Base-by-base conservation (phyloP, 2,797 vertebrate species). In the Crocidura indochinensis region DNA sequence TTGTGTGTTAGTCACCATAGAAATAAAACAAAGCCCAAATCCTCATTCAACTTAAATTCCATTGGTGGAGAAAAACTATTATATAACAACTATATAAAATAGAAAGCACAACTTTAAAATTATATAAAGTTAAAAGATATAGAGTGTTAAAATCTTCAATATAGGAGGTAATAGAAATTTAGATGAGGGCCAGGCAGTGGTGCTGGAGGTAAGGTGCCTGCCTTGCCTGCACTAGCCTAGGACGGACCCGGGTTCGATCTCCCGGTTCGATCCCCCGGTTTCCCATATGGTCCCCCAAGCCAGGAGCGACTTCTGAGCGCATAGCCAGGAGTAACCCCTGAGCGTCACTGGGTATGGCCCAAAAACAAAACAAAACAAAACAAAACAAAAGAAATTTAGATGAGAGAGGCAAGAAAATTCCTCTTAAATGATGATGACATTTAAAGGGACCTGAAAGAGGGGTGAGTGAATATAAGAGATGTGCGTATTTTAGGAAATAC, bases 311-410 rank as follows among this genome's bases (percentile, higher is more conserved):
- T n/a, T n/a, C n/a, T n/a, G n/a, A n/a, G n/a, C n/a, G n/a, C n/a
- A n/a, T n/a, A n/a, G n/a, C n/a, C n/a, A n/a, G n/a, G n/a, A n/a
- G n/a, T n/a, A n/a, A n/a, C n/a, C n/a, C n/a, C n/a, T n/a, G n/a
- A n/a, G n/a, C n/a, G n/a, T n/a, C n/a, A n/a, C n/a, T n/a, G n/a
- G n/a, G n/a, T n/a, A n/a, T n/a, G n/a, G n/a, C n/a, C n/a, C n/a
- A n/a, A n/a, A n/a, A n/a, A n/a, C n/a, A n/a, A n/a, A n/a, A n/a
- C n/a, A n/a, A n/a, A n/a, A n/a, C n/a, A n/a, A n/a, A n/a, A n/a
- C n/a, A n/a, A n/a, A n/a, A n/a, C n/a, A n/a, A n/a, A n/a, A 6
- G 20, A 31, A 76, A 86, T 90, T 75, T 87, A 89, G 20, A 49
- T 31, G 67, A 60, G 14, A 19, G 19, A 20, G 56, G 1, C 56